Evolutionary conservation across 2,113 vertebrate species (phyloP), one percentile per base, ranked within the genome.

Genomic region (Brevimyrus niger): DNA sequence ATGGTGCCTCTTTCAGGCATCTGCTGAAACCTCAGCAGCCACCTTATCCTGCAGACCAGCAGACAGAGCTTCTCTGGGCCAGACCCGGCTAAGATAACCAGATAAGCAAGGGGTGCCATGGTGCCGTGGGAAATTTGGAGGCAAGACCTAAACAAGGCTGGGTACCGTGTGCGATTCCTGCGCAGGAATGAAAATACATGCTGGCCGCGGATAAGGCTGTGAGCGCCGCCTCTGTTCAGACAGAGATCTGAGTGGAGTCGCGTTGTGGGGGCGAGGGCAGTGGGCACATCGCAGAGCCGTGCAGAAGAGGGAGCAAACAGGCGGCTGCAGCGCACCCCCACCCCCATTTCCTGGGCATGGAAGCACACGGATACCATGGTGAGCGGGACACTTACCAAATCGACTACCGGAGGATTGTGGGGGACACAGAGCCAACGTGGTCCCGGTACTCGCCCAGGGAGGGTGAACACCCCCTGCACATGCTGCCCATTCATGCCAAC

Each of bases 321-420:
- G 3, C 5, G 6, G 8, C 42, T 15, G 9, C 11, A n/a, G 44
- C 1, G 0, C 5, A 91, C 90, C 1, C 90, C 92, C 90, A 89
- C 89, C 91, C 93, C 94, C 93, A 96, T 93, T 93, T 94, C 90
- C 88, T 90, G 11, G 93, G 93, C 90, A 97, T 97, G 96, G 96
- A 97, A 42, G 94, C 94, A 92, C 95, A 95, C 89, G 88, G 90
- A 83, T 96, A 94, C 93, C 95, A 95, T 0, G 93, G 91, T 4
- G 95, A 96, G 38, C 92, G 94, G 73, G 96, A 96, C 89, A 92
- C 89, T 89, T 96, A 96, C 89, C 95, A 95, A 90, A 96, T 96
- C 21, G 96, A 97, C 91, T 97, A 97, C 92, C 92, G 96, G 4
- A 94, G 95, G 88, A 97, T 97, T 19, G 96, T 97, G 13, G 96